Conservation (phyloP, 1,140 invertebrate species). For the Frieseomelitta varia region DNA sequence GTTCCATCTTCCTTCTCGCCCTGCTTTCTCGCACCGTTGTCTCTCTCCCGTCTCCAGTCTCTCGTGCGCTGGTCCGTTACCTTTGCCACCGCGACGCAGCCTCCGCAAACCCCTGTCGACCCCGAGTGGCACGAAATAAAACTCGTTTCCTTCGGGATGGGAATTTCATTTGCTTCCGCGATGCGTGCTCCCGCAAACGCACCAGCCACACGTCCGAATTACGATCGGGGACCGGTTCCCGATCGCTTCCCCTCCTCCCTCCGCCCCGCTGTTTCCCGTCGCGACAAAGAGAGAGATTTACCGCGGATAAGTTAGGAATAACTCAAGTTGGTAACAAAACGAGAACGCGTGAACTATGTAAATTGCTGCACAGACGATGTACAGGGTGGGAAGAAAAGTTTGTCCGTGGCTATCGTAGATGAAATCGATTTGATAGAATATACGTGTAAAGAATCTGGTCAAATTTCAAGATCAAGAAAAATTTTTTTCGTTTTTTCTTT, state of each 20-base stretch:
- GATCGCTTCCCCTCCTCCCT: not conserved
- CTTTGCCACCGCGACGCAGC: not conserved
- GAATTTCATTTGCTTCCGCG: conserved; percentile 66
- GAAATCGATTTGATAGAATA: too few species aligned
- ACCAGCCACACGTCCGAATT: conserved; percentile 53
- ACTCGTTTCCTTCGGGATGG: conserved; percentile 62
- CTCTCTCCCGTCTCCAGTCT: not conserved
- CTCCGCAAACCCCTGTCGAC: conserved; percentile 54
- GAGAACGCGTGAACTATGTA: too few species aligned
- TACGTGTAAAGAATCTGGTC: too few species aligned
- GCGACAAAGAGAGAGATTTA: too few species aligned
- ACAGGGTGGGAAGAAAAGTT: too few species aligned
- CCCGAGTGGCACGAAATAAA: conserved; percentile 64
- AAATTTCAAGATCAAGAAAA: too few species aligned
- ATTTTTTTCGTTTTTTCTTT: too few species aligned
- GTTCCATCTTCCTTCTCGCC: conserved; percentile 18
- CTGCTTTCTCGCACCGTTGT: not conserved
- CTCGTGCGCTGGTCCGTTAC: not conserved
- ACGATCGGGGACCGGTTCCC: conserved; percentile 39
- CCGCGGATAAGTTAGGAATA: too few species aligned
- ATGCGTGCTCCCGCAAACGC: conserved; percentile 62
- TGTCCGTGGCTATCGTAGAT: too few species aligned
- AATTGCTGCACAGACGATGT: too few species aligned
- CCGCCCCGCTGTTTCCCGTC: too few species aligned
- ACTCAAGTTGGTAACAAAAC: too few species aligned